Base-by-base conservation (phyloP, 37 sponge, comb jelly and placozoan genomes). In the Hexactinellida sp. region DNA sequence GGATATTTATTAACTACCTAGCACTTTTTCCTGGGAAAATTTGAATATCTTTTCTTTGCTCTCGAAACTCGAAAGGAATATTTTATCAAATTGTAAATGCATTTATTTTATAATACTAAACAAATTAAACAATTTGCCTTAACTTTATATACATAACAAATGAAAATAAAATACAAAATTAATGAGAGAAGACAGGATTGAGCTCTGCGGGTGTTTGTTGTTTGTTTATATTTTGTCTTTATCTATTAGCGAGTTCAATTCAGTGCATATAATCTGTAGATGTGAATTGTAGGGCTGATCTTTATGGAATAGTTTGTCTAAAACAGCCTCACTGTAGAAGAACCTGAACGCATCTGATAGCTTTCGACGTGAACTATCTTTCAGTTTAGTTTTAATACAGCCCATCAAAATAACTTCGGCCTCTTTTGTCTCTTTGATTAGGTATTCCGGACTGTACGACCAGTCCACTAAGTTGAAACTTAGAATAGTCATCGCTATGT, bases 371-470 rank as follows among this genome's bases (percentile, higher is more conserved):
- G 76, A 63, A 5, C 13, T 63, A 3, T 63, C 76, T 23, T 63
- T 63, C 19, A 63, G 25, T 63, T 63, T 63, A 23, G 76, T 63
- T 63, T 63, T 63, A 23, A 63, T 63, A 28, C 76, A 63, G 25
- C 5, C 34, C 76, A 63, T 25, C 25, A 63, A 23, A 28, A 63
- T 28, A 21, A 3, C 76, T 28, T 63, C 76, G 3, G 76, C 76
- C 34, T 63, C 76, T 63, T 63, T 23, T n/a, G 76, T 28, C 76
- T 63, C 76, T 63, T 63, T 63, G 34, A 63, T 63, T n/a, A 63
- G 76, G 30, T 63, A 23, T 32, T 63, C 76, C 5, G 76, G 28
- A 23, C 30, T 63, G 30, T 63, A 63, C 3, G 76, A 63, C 28
- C 21, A 63, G 34, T 63, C 76, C 34, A 63, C 30, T 23, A 21